Evolutionary conservation across 1,140 invertebrate species (phyloP).

Genomic region (Lepidostoma basale): DNA sequence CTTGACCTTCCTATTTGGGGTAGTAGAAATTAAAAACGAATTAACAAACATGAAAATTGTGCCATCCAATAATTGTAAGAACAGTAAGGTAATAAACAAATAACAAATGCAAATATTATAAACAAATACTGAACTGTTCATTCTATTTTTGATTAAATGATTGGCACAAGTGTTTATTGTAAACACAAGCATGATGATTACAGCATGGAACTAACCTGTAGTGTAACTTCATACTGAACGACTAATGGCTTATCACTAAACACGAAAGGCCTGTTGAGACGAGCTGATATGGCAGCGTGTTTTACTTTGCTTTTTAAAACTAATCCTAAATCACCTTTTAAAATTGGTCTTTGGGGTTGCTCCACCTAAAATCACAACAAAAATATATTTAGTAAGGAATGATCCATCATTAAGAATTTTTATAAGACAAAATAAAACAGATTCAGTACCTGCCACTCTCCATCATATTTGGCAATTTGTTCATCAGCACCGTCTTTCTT

Average conservation of each 20-base stretch:
- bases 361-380: conserved; percentile 65
- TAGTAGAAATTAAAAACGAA: no score
- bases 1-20: conserved; percentile 95
- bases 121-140: no score
- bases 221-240: conserved; percentile 91
- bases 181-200: no score
- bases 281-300: conserved; percentile 92
- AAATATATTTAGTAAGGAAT: neutral
- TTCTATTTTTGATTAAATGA: no score
- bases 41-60: no score
- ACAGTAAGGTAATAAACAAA: no score
- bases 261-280: conserved; percentile 80
- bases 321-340: conserved; percentile 86
- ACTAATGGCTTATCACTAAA: conserved; percentile 89
- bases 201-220: conserved; percentile 62
- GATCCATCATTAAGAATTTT: neutral
- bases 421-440: conserved; percentile 12
- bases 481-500: conserved; percentile 94
- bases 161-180: no score
- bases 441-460: conserved; percentile 66
- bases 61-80: no score
- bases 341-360: conserved; percentile 72
- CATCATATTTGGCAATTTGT: conserved; percentile 94
- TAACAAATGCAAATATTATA: no score
- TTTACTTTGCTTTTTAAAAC: conserved; percentile 95